phyloP scores from a whole-genome alignment of 2,888 invertebrate species.

The Cinara cedri region DNA sequence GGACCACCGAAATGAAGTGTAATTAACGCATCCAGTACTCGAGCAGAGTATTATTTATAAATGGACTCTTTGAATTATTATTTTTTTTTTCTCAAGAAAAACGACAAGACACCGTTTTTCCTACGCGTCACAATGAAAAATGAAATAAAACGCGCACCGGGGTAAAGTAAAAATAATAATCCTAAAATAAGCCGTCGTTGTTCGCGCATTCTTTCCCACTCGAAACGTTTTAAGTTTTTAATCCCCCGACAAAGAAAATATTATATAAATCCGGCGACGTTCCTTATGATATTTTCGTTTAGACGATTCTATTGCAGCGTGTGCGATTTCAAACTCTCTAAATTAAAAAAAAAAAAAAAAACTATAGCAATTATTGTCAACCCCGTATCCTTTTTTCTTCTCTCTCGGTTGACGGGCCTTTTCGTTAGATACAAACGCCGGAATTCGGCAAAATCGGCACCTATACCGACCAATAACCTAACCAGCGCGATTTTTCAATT shows the following conservation, averaged over 20 bases:
- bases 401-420: too few species aligned
- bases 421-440: too few species aligned
- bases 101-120: constrained; percentile 20
- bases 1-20: background rate
- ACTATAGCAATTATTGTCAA: too few species aligned
- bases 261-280: too few species aligned
- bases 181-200: constrained; percentile 10
- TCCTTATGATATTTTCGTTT: too few species aligned
- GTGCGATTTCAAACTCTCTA: too few species aligned
- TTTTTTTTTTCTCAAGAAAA: constrained; percentile 2
- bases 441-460: too few species aligned
- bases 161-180: background rate
- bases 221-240: constrained; percentile 4
- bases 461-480: too few species aligned
- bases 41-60: constrained; percentile 27
- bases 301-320: too few species aligned
- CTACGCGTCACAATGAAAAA: constrained; percentile 35
- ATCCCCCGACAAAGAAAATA: background rate
- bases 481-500: too few species aligned
- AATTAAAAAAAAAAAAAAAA: too few species aligned
- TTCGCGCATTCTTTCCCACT: constrained; percentile 16
- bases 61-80: constrained; percentile 37
- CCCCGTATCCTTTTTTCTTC: too few species aligned
- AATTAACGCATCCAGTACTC: constrained; percentile 36
- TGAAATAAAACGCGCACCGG: constrained; percentile 13